Conservation (phyloP, 2,888 invertebrate species). For the Pristionchus mayeri region DNA sequence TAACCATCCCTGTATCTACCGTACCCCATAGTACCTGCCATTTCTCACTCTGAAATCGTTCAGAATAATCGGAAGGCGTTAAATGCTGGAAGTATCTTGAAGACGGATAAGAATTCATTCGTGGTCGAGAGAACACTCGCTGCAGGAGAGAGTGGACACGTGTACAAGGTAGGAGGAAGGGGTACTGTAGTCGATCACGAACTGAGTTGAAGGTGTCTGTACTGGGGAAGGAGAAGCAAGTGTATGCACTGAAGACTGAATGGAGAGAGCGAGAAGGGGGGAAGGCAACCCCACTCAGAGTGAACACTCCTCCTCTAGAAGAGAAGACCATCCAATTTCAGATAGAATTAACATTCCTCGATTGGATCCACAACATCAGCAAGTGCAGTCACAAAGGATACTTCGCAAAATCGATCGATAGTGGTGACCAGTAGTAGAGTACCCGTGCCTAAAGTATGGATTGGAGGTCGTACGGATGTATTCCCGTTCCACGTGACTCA, state of each 20-base stretch:
- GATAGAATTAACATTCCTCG: too few species aligned
- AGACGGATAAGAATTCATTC: not conserved
- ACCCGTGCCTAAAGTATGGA: too few species aligned
- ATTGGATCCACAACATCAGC: not conserved
- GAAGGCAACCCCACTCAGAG: too few species aligned
- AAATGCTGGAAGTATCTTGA: not conserved
- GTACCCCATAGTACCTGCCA: too few species aligned
- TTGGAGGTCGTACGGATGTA: not conserved
- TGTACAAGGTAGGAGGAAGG: conserved; percentile 40
- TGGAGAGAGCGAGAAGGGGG: too few species aligned
- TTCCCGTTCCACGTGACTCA: not conserved
- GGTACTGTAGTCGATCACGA: too few species aligned
- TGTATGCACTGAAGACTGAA: too few species aligned
- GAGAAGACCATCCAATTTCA: not conserved
- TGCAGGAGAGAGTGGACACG: not conserved
- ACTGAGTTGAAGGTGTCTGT: too few species aligned
- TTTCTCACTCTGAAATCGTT: too few species aligned
- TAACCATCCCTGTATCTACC: too few species aligned
- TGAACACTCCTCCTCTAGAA: not conserved
- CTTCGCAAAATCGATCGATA: not conserved
- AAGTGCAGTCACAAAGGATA: not conserved
- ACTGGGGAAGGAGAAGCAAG: too few species aligned
- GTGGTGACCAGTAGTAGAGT: not conserved
- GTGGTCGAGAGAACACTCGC: not conserved
- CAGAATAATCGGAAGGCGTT: not conserved